These are phyloP conservation scores for Daubentonia madagascariensis DNA, from an alignment of 2,113 vertebrate species.

Conservation along the genomic window DNA sequence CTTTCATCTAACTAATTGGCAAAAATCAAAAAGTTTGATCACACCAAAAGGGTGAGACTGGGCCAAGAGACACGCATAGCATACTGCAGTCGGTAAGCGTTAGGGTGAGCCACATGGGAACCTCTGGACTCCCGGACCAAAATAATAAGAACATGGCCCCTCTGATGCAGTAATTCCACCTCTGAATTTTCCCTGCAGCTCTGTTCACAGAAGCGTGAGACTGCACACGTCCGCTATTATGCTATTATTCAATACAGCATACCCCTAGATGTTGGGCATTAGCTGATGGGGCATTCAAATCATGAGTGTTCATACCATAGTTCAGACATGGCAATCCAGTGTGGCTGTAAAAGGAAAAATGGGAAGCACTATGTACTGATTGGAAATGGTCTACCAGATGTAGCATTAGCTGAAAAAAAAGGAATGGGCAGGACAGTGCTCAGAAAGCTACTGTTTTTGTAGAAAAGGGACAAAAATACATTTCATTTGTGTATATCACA, in stretches of 20 bases:
- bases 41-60: too few relatives aligned
- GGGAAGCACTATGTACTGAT: background rate
- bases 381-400: background rate
- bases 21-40: background rate
- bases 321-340: background rate
- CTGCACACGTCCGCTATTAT: background rate
- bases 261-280: background rate
- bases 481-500: background rate
- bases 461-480: background rate
- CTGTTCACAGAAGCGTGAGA: accelerated
- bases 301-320: accelerated
- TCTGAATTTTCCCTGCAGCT: background rate
- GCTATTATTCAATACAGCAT: background rate
- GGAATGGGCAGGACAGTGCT: background rate
- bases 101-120: background rate
- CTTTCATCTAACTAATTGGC: background rate
- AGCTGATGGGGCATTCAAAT: background rate
- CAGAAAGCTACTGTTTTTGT: background rate
- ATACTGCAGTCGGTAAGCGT: background rate
- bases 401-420: background rate
- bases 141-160: background rate
- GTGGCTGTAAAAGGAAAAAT: background rate
- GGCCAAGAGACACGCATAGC: background rate
- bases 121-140: background rate
- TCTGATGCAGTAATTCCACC: background rate